A percentile compares a stretch with the other conserved stretches of the same genome.
Conservation (phyloP, 2,888 invertebrate genomes). For the Hymenopus coronatus region DNA sequence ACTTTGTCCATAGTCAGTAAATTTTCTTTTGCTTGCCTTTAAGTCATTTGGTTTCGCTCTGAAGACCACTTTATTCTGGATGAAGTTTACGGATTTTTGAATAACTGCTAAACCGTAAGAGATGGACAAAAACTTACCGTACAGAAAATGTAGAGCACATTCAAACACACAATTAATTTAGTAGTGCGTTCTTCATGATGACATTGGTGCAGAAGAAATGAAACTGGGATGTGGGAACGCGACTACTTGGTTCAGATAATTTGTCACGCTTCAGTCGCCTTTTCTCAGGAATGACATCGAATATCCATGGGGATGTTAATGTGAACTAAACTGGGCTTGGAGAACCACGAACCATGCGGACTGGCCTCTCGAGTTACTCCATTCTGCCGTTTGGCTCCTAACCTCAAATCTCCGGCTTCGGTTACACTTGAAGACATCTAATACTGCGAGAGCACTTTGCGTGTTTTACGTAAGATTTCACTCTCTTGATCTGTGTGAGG, state of each 20-base stretch:
- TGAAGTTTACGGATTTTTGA: too few species aligned
- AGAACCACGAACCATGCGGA: background rate
- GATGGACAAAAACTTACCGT: too few species aligned
- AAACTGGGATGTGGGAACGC: background rate
- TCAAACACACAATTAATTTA: too few species aligned
- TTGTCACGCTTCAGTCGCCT: constrained; percentile 13
- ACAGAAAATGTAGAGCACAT: too few species aligned
- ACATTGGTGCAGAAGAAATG: background rate
- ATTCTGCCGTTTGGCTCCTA: background rate
- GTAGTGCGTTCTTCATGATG: background rate
- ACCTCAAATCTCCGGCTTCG: background rate
- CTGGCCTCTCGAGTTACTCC: background rate
- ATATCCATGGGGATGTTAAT: constrained; percentile 17
- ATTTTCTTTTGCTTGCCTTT: too few species aligned
- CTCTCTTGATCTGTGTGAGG: background rate
- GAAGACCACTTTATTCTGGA: too few species aligned
- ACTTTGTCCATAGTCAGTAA: too few species aligned
- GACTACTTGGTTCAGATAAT: background rate
- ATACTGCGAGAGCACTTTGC: background rate
- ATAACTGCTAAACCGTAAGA: too few species aligned
- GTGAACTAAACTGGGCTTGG: background rate
- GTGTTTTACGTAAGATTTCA: background rate
- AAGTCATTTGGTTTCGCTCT: too few species aligned
- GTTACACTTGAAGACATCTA: background rate
- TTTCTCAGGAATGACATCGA: constrained; percentile 16